Percentiles rank a stretch among this genome's conserved stretches.
phyloP scores from a whole-genome alignment of 2,113 vertebrate genomes.

The Nothobranchius furzeri region DNA sequence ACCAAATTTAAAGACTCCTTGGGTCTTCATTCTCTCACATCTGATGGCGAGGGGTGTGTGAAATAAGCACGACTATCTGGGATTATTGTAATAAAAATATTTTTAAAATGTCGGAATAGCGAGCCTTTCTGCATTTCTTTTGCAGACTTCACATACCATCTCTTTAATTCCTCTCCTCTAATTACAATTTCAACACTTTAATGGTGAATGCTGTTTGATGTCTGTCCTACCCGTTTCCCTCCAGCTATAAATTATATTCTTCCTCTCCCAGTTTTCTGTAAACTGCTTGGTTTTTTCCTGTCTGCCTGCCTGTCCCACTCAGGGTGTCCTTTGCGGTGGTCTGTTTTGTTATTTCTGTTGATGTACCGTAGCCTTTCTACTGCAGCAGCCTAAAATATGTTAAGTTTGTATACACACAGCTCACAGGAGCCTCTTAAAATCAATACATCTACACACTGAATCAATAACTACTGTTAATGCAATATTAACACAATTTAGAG shows the following conservation, averaged over 20 bases:
- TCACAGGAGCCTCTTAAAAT: conserved; percentile 19
- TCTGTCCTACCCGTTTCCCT: conserved; percentile 11
- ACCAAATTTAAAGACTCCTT: background rate
- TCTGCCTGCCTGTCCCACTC: conserved; percentile 6
- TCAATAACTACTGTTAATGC: conserved; percentile 48
- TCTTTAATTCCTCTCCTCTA: conserved; percentile 6
- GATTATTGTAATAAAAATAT: background rate
- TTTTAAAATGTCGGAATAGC: background rate
- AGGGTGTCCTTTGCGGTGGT: conserved; percentile 9
- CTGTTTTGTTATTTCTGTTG: conserved; percentile 26
- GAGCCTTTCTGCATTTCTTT: background rate
- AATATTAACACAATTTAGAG: conserved; percentile 40
- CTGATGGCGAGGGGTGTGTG: conserved; percentile 5
- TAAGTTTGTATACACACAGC: conserved; percentile 4
- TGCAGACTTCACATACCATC: conserved; percentile 6
- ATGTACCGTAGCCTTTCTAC: background rate
- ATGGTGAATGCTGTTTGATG: conserved; percentile 61
- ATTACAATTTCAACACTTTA: conserved; percentile 19
- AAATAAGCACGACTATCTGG: conserved; percentile 2
- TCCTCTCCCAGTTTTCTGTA: conserved; percentile 13
- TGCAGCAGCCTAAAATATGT: background rate
- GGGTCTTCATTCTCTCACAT: conserved; percentile 5
- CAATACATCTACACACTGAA: conserved; percentile 13
- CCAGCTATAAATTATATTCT: conserved; percentile 39
- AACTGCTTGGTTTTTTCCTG: conserved; percentile 9